Percentiles rank a stretch among this genome's conserved stretches.
phyloP scores from a whole-genome alignment of 2,888 invertebrate species.

The Parapristionchus giblindavisi region DNA sequence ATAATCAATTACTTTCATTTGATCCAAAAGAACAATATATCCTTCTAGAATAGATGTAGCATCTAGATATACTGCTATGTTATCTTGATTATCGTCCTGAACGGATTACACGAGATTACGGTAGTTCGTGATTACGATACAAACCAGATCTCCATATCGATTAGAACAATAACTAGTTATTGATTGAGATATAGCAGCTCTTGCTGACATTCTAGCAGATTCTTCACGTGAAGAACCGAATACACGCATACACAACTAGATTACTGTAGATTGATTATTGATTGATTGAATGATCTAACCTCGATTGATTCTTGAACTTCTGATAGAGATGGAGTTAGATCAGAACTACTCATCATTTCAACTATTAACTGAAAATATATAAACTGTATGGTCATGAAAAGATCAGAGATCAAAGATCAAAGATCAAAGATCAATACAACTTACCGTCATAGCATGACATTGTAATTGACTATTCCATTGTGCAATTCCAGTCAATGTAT shows the following conservation, averaged over 20 bases:
- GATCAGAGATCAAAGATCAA: no score
- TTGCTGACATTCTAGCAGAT: slow-evolving; percentile 58
- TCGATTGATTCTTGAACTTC: slow-evolving; percentile 61
- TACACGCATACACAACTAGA: slow-evolving; percentile 53
- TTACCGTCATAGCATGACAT: slow-evolving; percentile 63
- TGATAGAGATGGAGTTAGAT: slow-evolving; percentile 53
- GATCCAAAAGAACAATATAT: slow-evolving; percentile 53
- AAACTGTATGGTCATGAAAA: no score
- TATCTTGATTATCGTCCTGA: slow-evolving; percentile 56
- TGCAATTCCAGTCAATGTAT: slow-evolving; percentile 57
- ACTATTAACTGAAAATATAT: slow-evolving; percentile 57
- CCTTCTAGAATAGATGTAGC: slow-evolving; percentile 59
- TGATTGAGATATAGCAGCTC: slow-evolving; percentile 64
- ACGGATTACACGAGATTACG: background rate
- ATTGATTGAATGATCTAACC: slow-evolving; percentile 39
- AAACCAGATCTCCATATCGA: slow-evolving; percentile 51
- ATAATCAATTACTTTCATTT: slow-evolving; percentile 42
- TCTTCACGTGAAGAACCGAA: slow-evolving; percentile 57
- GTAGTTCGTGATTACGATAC: background rate
- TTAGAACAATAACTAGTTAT: slow-evolving; percentile 63
- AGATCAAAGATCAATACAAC: slow-evolving; percentile 2
- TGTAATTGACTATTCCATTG: slow-evolving; percentile 60
- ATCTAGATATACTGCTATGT: slow-evolving; percentile 64
- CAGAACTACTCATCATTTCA: slow-evolving; percentile 61
- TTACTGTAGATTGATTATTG: slow-evolving; percentile 2